Base-by-base conservation (phyloP, 2,888 invertebrate genomes). In the Julus scandinavius region DNA sequence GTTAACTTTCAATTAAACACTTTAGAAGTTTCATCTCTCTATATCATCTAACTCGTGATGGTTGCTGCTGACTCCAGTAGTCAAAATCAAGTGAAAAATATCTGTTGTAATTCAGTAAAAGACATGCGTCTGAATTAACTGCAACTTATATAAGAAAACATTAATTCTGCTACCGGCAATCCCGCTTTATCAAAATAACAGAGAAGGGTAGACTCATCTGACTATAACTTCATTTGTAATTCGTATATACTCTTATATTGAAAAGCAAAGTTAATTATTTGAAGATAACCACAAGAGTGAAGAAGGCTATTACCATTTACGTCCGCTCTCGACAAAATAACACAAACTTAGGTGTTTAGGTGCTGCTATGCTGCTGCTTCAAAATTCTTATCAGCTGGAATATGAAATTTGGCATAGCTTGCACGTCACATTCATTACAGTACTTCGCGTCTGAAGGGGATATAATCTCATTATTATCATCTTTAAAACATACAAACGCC, bases 401-500 rank as follows among this genome's bases (percentile, higher is more conserved):
- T 72, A 29, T 29, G 20, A 72, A 29, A 72, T 72, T 72, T 29
- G 20, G 72, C 72, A 72, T 72, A 72, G 29, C 72, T 29, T 20
- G 9, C 20, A 72, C 72, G 72, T 72, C 72, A 72, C 72, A 72
- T 29, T 72, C 72, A 72, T 72, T 72, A 72, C 20, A 72, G 20
- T 29, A 72, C 72, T 72, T 72, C 72, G 11, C 72, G 20, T 72
- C 11, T 20, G 29, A 72, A 20, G 72, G 72, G 72, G 72, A 20
- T 2, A 72, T 72, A 72, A 72, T 72, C 72, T 29, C 72, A 20
- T 29, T 72, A 20, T 72, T 72, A 72, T 72, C 72, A 72, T 29
- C 72, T 72, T 72, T 72, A 72, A 72, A 72, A 72, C 72, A 72
- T 72, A 72, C 72, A 72, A 72, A 72, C 20, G 72, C 72, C 72